Evolutionary conservation across 2,888 invertebrate genomes (phyloP), one percentile per base, ranked within the genome.

Genomic region (Smittia aterrima): DNA sequence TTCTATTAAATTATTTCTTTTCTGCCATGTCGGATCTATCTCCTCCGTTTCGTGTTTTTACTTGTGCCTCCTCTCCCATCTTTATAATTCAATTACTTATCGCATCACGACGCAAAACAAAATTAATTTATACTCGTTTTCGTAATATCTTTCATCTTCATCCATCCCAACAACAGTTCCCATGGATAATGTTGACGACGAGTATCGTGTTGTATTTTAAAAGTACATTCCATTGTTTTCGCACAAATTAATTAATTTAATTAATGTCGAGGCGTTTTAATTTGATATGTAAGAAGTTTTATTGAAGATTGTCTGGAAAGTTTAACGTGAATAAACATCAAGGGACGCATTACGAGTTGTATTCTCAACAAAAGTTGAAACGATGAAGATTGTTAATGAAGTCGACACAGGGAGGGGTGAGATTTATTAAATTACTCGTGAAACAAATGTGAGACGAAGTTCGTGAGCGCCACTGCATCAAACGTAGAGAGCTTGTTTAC

Each of bases 21-120:
- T 47, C 47, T 47, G 11, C 47, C 47, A 47, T 16, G 58, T 18
- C 58, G 18, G 18, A 7, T n/a, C n/a, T n/a, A 13, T 58, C 58
- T 13, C 58, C 58, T 6, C 18, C 58, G 58, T 22, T 22, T 58
- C 47, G 7, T 47, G 7, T 47, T 47, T 47, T n/a, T n/a, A n/a
- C n/a, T n/a, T n/a, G n/a, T 38, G 9, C 38, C 3, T 18, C 22
- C 9, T 58, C 13, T 18, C 58, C 13, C 58, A 22, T 58, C 58
- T 58, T 58, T 58, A 58, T 58, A 58, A 58, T 58, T 58, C 58
- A 58, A 58, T 58, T 58, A 58, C 20, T 58, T 22, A 58, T 58
- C 58, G 58, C 47, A 47, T 47, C 47, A 47, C 7, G 58, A 13
- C 22, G 58, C 18, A 22, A 18, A 58, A 13, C 13, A 58, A 58